Conservation (phyloP, 2,113 vertebrate species). For the Rhegmatorhina hoffmannsi region DNA sequence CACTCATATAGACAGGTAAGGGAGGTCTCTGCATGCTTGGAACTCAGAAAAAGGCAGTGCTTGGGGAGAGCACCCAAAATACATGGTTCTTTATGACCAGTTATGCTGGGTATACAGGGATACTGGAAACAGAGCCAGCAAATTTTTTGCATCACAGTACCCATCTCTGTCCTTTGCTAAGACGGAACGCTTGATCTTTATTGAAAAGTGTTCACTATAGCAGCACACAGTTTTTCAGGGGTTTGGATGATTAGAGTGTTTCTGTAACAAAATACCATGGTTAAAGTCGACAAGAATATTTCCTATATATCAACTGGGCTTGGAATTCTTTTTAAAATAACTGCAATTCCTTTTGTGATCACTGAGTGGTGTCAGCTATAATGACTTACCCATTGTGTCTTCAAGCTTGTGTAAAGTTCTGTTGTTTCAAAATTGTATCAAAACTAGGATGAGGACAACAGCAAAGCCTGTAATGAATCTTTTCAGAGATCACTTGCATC, state of each 20-base stretch:
- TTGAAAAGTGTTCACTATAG: neutral
- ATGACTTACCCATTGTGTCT: neutral
- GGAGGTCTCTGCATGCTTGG: neutral
- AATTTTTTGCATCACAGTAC: accelerated
- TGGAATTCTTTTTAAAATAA: neutral
- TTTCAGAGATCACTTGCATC: neutral
- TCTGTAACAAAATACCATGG: neutral
- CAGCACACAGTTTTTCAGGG: neutral
- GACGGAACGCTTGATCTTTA: neutral
- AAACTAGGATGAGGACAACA: neutral
- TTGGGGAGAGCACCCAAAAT: neutral
- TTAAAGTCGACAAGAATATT: neutral
- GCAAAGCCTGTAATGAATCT: neutral
- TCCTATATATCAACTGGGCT: neutral
- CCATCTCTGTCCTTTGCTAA: neutral
- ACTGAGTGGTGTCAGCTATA: slow-evolving; percentile 13
- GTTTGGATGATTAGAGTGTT: neutral
- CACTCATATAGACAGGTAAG: accelerated
- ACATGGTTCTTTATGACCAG: accelerated
- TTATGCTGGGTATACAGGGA: neutral
- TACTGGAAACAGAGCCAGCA: neutral
- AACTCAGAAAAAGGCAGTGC: neutral
- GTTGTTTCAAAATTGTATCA: neutral
- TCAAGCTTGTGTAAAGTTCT: neutral
- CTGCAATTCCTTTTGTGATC: neutral